Percentiles rank a stretch among this genome's conserved stretches.
These are phyloP conservation scores for Octopus bimaculoides DNA, from an alignment of 1,140 invertebrate species.

Conservation along the genomic window DNA sequence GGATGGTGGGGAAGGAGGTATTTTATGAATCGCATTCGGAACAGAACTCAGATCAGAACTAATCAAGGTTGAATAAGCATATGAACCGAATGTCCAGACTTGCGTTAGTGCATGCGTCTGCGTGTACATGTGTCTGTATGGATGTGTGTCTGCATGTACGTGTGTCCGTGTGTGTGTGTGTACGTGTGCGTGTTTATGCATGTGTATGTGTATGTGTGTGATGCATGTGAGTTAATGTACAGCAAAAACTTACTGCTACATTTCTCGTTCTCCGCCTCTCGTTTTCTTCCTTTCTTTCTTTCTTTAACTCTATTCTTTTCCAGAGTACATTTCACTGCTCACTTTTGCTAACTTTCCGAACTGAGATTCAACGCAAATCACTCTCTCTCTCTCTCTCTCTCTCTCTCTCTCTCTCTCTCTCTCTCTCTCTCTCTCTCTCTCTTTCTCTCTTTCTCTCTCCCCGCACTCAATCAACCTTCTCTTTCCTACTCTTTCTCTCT, in stretches of 20 bases:
- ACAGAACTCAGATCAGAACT: no score
- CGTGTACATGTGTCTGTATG: no score
- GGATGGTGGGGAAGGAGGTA: no score
- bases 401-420: neutral
- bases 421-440: neutral
- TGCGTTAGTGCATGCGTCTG: no score
- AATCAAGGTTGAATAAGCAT: no score
- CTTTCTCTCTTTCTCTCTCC: neutral
- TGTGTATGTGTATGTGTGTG: no score
- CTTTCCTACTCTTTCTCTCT: neutral
- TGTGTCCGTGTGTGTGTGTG: no score
- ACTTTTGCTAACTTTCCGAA: neutral
- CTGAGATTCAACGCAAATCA: neutral
- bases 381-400: neutral
- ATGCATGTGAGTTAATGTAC: no score
- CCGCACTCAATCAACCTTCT: neutral
- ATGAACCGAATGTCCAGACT: no score
- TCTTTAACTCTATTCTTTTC: neutral
- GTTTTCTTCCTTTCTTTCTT: neutral
- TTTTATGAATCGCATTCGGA: no score
- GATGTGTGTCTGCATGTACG: no score
- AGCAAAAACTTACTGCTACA: neutral
- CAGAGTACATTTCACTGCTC: neutral
- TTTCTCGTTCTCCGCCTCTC: neutral
- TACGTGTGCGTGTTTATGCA: no score